Conservation (phyloP, 2,888 invertebrate species). For the Harpalus rubripes region DNA sequence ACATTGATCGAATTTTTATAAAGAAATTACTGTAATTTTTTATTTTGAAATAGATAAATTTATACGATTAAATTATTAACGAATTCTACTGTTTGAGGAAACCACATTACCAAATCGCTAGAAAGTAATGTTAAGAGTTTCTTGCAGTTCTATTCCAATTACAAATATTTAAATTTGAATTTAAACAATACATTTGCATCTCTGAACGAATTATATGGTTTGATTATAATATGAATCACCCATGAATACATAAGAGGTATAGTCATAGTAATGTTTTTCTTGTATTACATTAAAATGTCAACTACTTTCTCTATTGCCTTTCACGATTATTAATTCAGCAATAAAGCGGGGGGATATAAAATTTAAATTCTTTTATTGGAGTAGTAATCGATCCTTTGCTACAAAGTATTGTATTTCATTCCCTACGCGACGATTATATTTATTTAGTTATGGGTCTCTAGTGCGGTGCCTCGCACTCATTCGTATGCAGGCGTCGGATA, state of each 20-base stretch:
- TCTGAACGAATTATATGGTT: no score
- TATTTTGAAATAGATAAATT: no score
- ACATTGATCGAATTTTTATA: no score
- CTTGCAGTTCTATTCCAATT: no score
- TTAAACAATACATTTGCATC: no score
- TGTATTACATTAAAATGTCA: background rate
- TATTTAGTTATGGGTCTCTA: constrained; percentile 37
- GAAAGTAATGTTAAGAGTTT: no score
- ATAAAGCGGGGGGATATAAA: constrained; percentile 18
- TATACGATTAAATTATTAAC: no score
- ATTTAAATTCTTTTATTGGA: constrained; percentile 36
- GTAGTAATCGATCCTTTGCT: constrained; percentile 19
- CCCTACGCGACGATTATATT: constrained; percentile 23
- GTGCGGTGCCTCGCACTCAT: constrained; percentile 9
- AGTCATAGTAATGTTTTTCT: background rate
- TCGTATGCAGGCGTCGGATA: constrained; percentile 21
- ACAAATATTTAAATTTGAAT: no score
- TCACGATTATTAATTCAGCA: background rate
- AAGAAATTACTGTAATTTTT: no score
- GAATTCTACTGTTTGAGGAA: no score
- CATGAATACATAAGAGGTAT: background rate
- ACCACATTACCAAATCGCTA: no score
- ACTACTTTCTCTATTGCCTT: background rate
- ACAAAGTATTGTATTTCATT: constrained; percentile 47
- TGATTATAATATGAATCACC: background rate